Conservation (phyloP, 2,888 invertebrate species). For the Tortricodes alternella region DNA sequence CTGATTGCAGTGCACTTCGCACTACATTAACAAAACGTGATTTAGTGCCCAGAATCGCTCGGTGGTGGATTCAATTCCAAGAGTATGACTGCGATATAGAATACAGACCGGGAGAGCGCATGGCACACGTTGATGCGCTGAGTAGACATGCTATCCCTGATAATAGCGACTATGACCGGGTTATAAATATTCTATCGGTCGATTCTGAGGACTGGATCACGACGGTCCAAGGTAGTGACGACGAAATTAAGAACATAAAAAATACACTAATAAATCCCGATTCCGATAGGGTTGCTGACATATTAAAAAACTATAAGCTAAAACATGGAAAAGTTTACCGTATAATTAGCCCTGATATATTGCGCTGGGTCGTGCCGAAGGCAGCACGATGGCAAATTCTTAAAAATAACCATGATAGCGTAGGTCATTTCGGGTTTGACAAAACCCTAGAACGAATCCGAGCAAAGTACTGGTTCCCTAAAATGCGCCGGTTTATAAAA, state of each 20-base stretch:
- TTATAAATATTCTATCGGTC: not conserved
- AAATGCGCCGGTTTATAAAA: constrained; percentile 20
- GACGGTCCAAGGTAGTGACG: not conserved
- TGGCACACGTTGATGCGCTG: constrained; percentile 43
- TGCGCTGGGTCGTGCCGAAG: not conserved
- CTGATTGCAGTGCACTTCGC: not conserved
- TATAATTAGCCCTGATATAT: not conserved
- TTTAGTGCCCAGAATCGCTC: constrained; percentile 38
- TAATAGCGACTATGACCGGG: not conserved
- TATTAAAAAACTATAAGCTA: constrained; percentile 6
- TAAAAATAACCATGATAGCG: constrained; percentile 36
- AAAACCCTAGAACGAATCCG: constrained; percentile 35
- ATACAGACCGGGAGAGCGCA: constrained; percentile 38
- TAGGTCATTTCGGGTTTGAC: constrained; percentile 39
- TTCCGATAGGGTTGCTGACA: not conserved
- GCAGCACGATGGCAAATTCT: constrained; percentile 36
- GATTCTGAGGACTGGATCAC: not conserved
- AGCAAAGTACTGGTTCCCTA: constrained; percentile 34
- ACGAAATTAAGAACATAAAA: not conserved
- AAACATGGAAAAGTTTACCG: constrained; percentile 17
- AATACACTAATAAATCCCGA: not conserved
- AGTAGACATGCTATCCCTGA: constrained; percentile 36
- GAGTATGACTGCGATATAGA: constrained; percentile 43
- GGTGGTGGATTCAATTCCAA: constrained; percentile 44
- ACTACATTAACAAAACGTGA: not conserved